Conservation (phyloP, 2,113 vertebrate genomes). For the Lophotis ruficrista region DNA sequence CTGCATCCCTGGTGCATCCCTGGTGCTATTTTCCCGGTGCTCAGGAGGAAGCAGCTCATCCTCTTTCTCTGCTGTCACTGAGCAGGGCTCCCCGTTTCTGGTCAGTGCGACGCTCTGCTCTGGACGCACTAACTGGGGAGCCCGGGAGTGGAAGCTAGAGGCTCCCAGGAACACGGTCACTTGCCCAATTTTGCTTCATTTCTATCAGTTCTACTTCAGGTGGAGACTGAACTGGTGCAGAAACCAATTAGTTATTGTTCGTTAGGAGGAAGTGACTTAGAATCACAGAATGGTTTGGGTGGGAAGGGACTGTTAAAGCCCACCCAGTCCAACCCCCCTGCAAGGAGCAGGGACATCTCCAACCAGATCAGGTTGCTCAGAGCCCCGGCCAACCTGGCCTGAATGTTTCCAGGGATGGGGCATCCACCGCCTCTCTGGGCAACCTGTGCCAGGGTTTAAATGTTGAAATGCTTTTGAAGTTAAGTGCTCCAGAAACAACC, state of each 20-base stretch:
- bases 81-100: not conserved
- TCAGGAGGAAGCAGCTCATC: not conserved
- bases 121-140: not conserved
- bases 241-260: not conserved
- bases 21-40: not conserved
- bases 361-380: no score
- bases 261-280: not conserved
- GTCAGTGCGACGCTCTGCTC: not conserved
- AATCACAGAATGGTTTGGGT: no score
- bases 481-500: not conserved
- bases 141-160: not conserved
- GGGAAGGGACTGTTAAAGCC: no score
- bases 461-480: not conserved
- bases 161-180: not conserved
- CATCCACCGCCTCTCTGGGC: no score
- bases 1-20: no score
- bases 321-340: no score
- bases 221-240: not conserved
- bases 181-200: not conserved
- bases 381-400: no score
- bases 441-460: no score
- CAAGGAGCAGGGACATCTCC: no score
- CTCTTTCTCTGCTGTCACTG: not conserved
- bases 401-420: no score
- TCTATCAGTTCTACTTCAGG: not conserved